Evolutionary conservation across 2,113 vertebrate species (phyloP), one percentile per base, ranked within the genome.

Genomic region (Gasterosteus aculeatus): DNA sequence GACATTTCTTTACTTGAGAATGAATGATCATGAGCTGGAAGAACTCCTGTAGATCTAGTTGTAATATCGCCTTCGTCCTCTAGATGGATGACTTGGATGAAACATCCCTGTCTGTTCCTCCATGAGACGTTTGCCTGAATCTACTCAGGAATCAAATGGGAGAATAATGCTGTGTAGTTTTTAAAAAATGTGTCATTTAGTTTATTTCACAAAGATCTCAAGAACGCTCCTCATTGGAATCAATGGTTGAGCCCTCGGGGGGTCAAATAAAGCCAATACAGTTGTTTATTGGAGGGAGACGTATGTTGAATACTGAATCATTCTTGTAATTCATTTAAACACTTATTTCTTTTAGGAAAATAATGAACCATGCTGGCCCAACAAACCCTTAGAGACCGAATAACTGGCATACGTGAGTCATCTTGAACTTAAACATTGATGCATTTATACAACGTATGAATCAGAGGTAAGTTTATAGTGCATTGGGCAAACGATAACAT

Each of bases 391-490:
- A 59, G 22, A 69, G 12, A 67, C n/a, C 2, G 9, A 65, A 16
- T 64, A 6, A 61, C 42, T 10, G 56, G 39, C 47, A 68, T 31
- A 56, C 38, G 33, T 9, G n/a, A 65, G 15, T 69, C 57, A 42
- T 56, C 22, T 29, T 22, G 29, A 75, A 59, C 14, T 61, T 65
- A 51, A 72, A 70, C 57, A 75, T 16, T 33, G 54, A 70, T 57
- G 46, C 42, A 74, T 33, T 9, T 79, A 76, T 73, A 83, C 74
- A 84, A 88, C 82, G 82, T 78, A 46, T 78, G 56, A 42, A 77
- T 73, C 31, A 57, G 80, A 89, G 80, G 78, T 90, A 83, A 60
- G 35, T 72, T 81, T 61, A 84, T 78, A 54, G 56, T 69, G 44
- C 49, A 47, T 72, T 39, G 58, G 59, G 59, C 69, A 72, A 77